phyloP scores from a whole-genome alignment of 2,113 vertebrate genomes.

The Odontophorus gujanensis region DNA sequence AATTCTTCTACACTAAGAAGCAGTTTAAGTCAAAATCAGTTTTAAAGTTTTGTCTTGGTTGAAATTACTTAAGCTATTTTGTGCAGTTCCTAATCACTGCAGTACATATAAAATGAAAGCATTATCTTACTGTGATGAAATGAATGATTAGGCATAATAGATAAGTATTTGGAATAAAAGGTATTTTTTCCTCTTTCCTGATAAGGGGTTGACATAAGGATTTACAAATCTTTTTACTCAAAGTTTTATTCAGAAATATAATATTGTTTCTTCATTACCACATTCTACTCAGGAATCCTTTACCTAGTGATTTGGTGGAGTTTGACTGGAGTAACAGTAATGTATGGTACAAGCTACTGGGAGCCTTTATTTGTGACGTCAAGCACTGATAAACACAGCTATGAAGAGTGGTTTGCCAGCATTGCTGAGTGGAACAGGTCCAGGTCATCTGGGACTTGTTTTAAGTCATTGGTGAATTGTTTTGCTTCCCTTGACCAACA shows the following conservation, averaged over 20 bases:
- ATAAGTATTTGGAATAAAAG: not conserved
- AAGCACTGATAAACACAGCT: not conserved
- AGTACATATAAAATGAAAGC: not conserved
- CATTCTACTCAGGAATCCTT: not conserved
- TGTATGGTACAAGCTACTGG: accelerated
- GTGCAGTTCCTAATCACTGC: not conserved
- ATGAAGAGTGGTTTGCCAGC: not conserved
- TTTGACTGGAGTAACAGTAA: not conserved
- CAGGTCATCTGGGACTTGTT: not conserved
- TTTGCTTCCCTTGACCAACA: not conserved
- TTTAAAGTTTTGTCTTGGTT: not conserved
- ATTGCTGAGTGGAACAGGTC: not conserved
- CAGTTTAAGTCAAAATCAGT: not conserved
- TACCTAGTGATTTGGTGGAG: not conserved
- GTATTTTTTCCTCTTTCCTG: not conserved
- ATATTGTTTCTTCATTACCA: not conserved
- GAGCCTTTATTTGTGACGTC: not conserved
- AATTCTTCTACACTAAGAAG: not conserved
- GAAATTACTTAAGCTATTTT: not conserved
- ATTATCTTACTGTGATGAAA: not conserved
- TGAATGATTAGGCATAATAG: not conserved
- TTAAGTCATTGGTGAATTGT: not conserved
- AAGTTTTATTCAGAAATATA: not conserved
- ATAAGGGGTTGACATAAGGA: not conserved
- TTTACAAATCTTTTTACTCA: not conserved